Evolutionary conservation across 1,140 invertebrate species (phyloP), one percentile per base, ranked within the genome.

Genomic region (Elymnias hypermnestra): DNA sequence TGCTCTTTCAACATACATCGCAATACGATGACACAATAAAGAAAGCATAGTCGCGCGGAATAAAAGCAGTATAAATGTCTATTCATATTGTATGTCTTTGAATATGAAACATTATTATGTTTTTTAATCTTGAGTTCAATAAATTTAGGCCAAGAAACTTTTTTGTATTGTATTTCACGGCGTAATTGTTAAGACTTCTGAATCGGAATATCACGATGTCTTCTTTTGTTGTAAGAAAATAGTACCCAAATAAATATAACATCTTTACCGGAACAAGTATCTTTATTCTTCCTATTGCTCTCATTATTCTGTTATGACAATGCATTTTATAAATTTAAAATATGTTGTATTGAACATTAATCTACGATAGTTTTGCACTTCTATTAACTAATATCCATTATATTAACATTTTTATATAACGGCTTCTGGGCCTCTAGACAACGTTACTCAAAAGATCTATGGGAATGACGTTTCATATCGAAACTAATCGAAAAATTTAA

Each of bases 111-210:
- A 42, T 36, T 23, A 33, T 41, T 41, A 15, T 28, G 36, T 46
- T 43, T 57, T 49, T 52, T 57, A 57, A 53, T 57, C 49, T 57
- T 39, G 43, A 39, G 43, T 43, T 56, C 44, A 57, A 53, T 52
- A 57, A 53, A 53, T 57, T 52, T 57, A 48, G 54, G 44, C 43
- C 54, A 52, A 52, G 44, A 57, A 47, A 44, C 28, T 47, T 36
- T 57, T 52, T 53, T 43, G 40, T 52, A 44, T 53, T 52, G 49
- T 52, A 43, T 54, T 35, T 43, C 17, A 29, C 43, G 43, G 29
- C 41, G 19, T 44, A 48, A 51, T 51, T 53, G 43, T 57, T 53
- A 40, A 19, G 36, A 21, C 49, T 57, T 17, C 19, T 33, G 48
- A 53, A 57, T 51, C 39, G 19, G 48, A 47, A 52, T 40, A 51